A percentile compares a stretch with the other conserved stretches of the same genome.
Conservation (phyloP, 2,888 invertebrate genomes). For the Patella pellucida region DNA sequence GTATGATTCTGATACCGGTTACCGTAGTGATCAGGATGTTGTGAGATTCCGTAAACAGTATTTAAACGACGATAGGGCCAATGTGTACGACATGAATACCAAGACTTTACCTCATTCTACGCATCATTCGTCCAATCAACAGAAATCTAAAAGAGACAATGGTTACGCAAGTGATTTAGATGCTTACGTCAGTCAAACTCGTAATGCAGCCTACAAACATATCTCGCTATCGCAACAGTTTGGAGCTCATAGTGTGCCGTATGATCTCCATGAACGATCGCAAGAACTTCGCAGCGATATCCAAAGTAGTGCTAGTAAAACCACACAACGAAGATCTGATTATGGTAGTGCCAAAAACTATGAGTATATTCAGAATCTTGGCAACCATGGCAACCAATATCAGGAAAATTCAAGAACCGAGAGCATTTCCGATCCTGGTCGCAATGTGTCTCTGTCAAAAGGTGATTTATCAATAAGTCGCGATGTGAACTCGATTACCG, state of each 20-base stretch:
- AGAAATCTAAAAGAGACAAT: constrained; percentile 35
- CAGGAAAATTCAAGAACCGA: not conserved
- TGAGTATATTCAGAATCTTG: constrained; percentile 24
- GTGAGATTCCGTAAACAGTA: constrained; percentile 37
- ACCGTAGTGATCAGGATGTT: constrained; percentile 61
- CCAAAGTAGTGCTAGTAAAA: not conserved
- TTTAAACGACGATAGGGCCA: constrained; percentile 16
- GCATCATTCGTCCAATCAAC: constrained; percentile 13
- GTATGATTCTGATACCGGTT: constrained; percentile 68
- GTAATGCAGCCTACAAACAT: constrained; percentile 34
- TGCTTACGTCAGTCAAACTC: constrained; percentile 46
- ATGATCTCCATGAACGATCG: constrained; percentile 33
- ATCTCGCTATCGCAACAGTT: constrained; percentile 29
- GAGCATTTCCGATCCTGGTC: not conserved
- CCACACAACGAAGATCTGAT: constrained; percentile 6
- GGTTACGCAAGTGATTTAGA: constrained; percentile 66
- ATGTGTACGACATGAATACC: constrained; percentile 26
- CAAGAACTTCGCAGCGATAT: not conserved
- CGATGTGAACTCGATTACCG: not conserved
- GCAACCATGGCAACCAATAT: not conserved
- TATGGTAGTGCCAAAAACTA: constrained; percentile 15
- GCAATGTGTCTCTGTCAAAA: not conserved
- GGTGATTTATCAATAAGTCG: not conserved
- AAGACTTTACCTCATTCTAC: constrained; percentile 28
- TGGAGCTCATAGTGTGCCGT: constrained; percentile 39